These are phyloP conservation scores for Didymodactylos carnosus DNA, from an alignment of 2,888 invertebrate species.

Conservation along the genomic window DNA sequence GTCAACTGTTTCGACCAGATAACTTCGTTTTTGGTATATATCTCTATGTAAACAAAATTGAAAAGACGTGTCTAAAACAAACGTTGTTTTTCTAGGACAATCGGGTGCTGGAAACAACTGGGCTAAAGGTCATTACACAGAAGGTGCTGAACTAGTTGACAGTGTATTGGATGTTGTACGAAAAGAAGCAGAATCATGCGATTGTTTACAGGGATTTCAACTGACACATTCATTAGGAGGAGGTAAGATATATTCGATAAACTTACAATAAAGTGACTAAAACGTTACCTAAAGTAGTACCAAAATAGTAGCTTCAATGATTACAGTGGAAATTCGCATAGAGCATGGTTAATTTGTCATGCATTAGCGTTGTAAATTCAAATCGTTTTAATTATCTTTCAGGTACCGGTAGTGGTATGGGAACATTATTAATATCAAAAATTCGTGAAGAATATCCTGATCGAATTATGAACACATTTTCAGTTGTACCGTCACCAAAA, in stretches of 20 bases:
- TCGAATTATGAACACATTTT: slow-evolving; percentile 91
- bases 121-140: slow-evolving; percentile 78
- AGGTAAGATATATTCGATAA: no score
- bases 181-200: slow-evolving; percentile 61
- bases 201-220: slow-evolving; percentile 55
- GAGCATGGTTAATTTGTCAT: no score
- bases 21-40: slow-evolving; percentile 78
- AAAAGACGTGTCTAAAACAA: no score
- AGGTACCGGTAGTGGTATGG: slow-evolving; percentile 77
- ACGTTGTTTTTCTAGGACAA: no score
- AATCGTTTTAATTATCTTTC: no score
- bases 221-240: slow-evolving; percentile 51
- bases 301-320: no score
- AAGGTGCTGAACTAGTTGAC: slow-evolving; percentile 49
- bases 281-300: no score
- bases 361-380: no score
- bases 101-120: slow-evolving; percentile 62
- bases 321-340: no score
- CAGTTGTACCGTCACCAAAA: slow-evolving; percentile 68
- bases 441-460: slow-evolving; percentile 93
- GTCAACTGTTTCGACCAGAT: slow-evolving; percentile 77
- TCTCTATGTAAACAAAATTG: no score
- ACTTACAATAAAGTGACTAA: no score
- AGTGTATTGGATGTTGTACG: slow-evolving; percentile 46
- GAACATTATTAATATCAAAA: slow-evolving; percentile 73